Conservation (phyloP, 2,113 vertebrate species). For the Stercorarius parasiticus region DNA sequence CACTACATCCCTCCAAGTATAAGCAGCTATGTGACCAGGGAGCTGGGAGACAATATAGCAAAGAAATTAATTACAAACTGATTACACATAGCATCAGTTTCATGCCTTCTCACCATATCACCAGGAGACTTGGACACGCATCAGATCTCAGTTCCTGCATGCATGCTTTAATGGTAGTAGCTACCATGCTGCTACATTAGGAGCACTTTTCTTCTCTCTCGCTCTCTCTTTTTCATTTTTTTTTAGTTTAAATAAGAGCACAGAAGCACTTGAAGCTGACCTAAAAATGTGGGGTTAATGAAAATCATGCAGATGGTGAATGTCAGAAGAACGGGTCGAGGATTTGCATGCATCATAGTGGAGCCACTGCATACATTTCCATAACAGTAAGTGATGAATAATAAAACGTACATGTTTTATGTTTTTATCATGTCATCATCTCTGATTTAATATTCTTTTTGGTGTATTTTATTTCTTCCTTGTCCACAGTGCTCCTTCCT, state of each 20-base stretch:
- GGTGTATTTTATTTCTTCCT: not conserved
- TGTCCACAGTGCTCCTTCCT: not conserved
- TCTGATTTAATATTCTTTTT: slow-evolving; percentile 34
- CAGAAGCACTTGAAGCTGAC: not conserved
- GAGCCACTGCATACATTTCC: slow-evolving; percentile 27
- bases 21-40: not conserved
- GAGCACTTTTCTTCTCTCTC: not conserved
- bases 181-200: not conserved
- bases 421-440: not conserved
- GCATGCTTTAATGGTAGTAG: not conserved
- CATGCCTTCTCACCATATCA: not conserved
- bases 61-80: not conserved
- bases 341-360: not conserved
- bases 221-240: not conserved
- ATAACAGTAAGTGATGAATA: slow-evolving; percentile 30
- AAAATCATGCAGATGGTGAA: not conserved
- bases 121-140: not conserved
- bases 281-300: not conserved
- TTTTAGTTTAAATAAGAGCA: not conserved
- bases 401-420: not conserved
- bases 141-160: not conserved
- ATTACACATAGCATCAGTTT: not conserved
- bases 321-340: not conserved
- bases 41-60: not conserved
- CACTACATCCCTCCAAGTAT: not conserved